A percentile compares a stretch with the other conserved stretches of the same genome.
These are phyloP conservation scores for Epinephelus coioides DNA, from an alignment of 2,797 vertebrate species.

Conservation along the genomic window DNA sequence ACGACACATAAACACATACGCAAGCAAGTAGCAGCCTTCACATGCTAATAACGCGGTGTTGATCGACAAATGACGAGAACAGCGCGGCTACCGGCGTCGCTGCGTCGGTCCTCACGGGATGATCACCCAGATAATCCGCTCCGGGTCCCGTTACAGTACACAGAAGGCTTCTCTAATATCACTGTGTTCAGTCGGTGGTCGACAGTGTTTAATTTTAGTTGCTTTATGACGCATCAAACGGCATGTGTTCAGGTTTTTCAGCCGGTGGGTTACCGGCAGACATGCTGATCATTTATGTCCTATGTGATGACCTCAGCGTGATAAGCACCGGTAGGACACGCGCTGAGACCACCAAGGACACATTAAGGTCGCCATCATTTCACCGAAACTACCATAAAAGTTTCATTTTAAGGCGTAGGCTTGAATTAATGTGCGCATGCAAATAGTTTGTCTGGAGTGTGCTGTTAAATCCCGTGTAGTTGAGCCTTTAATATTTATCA, in stretches of 20 bases:
- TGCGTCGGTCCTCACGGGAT: not conserved
- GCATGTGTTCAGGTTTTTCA: not conserved
- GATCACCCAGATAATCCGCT: slow-evolving; percentile 47
- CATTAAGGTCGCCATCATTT: slow-evolving; percentile 25
- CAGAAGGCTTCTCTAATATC: too few species aligned
- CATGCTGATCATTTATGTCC: not conserved
- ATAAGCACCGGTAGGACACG: slow-evolving; percentile 8
- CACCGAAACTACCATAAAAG: not conserved
- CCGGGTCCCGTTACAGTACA: not conserved
- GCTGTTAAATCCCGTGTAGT: not conserved
- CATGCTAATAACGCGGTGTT: not conserved
- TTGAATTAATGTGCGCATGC: too few species aligned
- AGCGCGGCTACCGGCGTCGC: slow-evolving; percentile 21
- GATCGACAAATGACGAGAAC: not conserved
- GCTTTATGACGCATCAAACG: not conserved
- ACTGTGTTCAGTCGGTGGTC: not conserved
- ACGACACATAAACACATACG: not conserved
- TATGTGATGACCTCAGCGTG: slow-evolving; percentile 57
- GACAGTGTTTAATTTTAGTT: too few species aligned
- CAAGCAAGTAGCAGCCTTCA: not conserved
- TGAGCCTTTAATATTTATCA: not conserved
- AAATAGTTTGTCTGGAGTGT: not conserved
- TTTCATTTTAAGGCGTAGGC: not conserved
- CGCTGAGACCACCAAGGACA: slow-evolving; percentile 38
- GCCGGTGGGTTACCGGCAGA: not conserved